phyloP scores from a whole-genome alignment of 2,888 invertebrate species.

The Cremastinae sp. region DNA sequence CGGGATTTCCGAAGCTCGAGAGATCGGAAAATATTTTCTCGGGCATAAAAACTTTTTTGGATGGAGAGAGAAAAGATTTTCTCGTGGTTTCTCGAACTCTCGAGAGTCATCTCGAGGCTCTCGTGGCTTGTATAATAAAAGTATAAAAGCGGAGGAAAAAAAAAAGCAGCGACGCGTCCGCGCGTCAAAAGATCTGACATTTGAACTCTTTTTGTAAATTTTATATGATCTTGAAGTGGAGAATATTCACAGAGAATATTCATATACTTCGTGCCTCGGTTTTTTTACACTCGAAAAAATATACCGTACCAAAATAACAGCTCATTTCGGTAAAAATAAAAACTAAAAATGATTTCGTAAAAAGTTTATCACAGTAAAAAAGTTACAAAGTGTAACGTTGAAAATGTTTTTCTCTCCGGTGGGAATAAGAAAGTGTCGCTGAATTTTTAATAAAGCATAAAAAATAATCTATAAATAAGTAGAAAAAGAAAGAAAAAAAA shows the following conservation, averaged over 20 bases:
- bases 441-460: too few species aligned
- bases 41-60: conserved; percentile 10
- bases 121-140: conserved; percentile 18
- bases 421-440: too few species aligned
- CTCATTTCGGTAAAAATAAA: too few species aligned
- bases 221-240: neutral
- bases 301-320: too few species aligned
- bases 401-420: too few species aligned
- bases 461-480: too few species aligned
- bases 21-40: conserved; percentile 12
- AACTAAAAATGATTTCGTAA: too few species aligned
- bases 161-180: too few species aligned
- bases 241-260: conserved; percentile 27
- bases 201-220: conserved; percentile 38
- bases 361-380: too few species aligned
- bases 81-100: conserved; percentile 14
- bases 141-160: neutral
- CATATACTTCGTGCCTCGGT: neutral
- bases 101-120: conserved; percentile 20
- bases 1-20: conserved; percentile 12
- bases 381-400: too few species aligned
- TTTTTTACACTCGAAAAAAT: too few species aligned
- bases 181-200: conserved; percentile 13
- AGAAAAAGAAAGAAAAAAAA: too few species aligned
- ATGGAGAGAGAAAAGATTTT: conserved; percentile 9